Conservation (phyloP, 92 coral and sea anemone genomes). For the Nematostella vectensis region DNA sequence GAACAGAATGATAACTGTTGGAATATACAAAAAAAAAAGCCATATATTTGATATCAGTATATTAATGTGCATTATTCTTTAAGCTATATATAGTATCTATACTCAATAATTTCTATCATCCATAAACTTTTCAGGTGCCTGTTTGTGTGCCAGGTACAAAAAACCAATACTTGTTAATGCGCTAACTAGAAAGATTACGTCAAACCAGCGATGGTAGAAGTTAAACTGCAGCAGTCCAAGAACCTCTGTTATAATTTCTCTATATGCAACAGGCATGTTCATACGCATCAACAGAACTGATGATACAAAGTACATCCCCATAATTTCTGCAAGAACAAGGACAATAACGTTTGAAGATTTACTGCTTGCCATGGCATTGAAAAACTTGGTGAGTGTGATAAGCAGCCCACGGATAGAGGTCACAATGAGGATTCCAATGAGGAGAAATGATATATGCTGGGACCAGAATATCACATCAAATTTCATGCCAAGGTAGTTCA, state of each 20-base stretch:
- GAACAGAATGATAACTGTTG: too few relatives aligned
- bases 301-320: conserved; percentile 99
- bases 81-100: too few relatives aligned
- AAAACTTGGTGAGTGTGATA: conserved; percentile 91
- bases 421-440: conserved; percentile 90
- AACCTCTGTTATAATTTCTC: conserved; percentile 89
- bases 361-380: conserved; percentile 97
- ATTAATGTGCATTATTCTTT: too few relatives aligned
- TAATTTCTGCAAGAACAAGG: conserved; percentile 82
- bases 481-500: conserved; percentile 85
- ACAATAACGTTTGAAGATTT: conserved; percentile 94
- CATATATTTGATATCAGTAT: too few relatives aligned
- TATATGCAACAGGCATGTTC: conserved; percentile 95
- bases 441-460: conserved; percentile 82
- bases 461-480: conserved; percentile 95
- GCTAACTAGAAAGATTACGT: conserved; percentile 91
- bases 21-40: too few relatives aligned
- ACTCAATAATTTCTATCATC: conserved; percentile 23
- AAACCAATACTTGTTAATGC: conserved; percentile 96
- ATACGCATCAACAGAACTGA: conserved; percentile 90
- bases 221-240: conserved; percentile 93
- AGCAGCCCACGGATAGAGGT: conserved; percentile 98
- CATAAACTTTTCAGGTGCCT: conserved; percentile 98
- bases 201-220: conserved; percentile 99
- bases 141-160: conserved; percentile 91